Percentiles rank a stretch among this genome's conserved stretches.
These are phyloP conservation scores for Kryptolebias ocellatus DNA, from an alignment of 2,797 vertebrate genomes.

Conservation along the genomic window DNA sequence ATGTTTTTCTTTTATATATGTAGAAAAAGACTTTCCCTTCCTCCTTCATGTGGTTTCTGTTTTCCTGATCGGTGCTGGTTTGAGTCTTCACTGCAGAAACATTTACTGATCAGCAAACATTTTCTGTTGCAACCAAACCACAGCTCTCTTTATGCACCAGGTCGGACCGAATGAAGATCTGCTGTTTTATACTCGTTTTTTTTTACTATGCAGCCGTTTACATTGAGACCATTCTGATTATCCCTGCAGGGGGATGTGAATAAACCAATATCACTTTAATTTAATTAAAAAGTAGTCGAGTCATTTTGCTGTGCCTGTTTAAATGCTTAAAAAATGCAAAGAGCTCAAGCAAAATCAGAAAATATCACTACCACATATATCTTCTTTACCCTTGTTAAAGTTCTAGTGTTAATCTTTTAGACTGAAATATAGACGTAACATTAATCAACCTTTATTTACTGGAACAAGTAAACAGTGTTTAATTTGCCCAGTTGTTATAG, in stretches of 20 bases:
- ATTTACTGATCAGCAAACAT: not conserved
- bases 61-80: constrained; percentile 1
- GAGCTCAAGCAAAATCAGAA: constrained; percentile 1
- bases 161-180: not conserved
- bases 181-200: constrained; percentile 7
- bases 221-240: not conserved
- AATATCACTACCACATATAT: constrained; percentile 5
- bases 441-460: not conserved
- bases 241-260: constrained; percentile 5
- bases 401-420: not conserved
- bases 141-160: not conserved
- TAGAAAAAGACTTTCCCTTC: not conserved
- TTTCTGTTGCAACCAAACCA: constrained; percentile 3
- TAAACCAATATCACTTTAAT: constrained; percentile 2
- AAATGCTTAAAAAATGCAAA: constrained; percentile 8
- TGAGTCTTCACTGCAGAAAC: constrained; percentile 9
- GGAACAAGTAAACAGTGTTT: not conserved
- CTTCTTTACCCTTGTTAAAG: not conserved
- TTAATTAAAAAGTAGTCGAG: not conserved
- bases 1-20: constrained; percentile 21
- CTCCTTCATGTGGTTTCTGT: constrained; percentile 2
- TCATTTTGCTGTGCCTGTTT: constrained; percentile 40
- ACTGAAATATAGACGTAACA: not conserved
- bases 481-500: not conserved
- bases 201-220: constrained; percentile 16